phyloP scores from a whole-genome alignment of 2,888 invertebrate genomes.

The Limenitis camilla region DNA sequence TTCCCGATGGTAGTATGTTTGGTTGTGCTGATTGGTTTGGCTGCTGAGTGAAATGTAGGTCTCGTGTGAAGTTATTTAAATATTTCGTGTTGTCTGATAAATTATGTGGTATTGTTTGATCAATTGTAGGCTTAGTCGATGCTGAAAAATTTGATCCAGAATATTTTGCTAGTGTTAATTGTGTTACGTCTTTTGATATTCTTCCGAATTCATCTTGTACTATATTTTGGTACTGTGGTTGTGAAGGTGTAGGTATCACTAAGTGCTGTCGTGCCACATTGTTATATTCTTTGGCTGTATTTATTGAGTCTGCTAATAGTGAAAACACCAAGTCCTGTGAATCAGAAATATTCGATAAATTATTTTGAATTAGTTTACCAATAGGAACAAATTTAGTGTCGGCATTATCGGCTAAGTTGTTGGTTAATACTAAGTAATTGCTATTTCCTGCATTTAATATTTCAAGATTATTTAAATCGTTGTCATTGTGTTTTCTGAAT shows the following conservation, averaged over 20 bases:
- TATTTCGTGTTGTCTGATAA: not conserved
- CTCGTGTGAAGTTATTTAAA: constrained; percentile 2
- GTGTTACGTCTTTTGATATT: constrained; percentile 39
- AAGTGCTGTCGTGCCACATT: constrained; percentile 51
- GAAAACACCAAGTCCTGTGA: constrained; percentile 68
- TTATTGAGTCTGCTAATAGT: constrained; percentile 61
- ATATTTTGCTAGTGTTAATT: constrained; percentile 58
- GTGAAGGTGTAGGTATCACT: constrained; percentile 35
- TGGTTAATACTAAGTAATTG: constrained; percentile 59
- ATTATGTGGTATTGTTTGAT: not conserved
- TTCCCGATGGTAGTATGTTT: constrained; percentile 11
- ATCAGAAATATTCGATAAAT: constrained; percentile 59
- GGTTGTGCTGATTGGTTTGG: constrained; percentile 12
- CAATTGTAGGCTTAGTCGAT: constrained; percentile 22
- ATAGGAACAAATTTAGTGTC: constrained; percentile 49
- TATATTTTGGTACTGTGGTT: constrained; percentile 42
- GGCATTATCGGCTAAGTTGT: constrained; percentile 37
- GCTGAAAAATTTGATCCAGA: constrained; percentile 30
- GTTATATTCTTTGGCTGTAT: constrained; percentile 59
- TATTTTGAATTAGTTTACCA: constrained; percentile 51
- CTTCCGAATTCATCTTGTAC: constrained; percentile 40
- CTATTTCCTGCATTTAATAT: constrained; percentile 63
- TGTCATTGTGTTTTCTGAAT: constrained; percentile 48
- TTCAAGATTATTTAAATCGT: constrained; percentile 53
- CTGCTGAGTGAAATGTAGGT: constrained; percentile 9